These are phyloP conservation scores for Carassius gibelio DNA, from an alignment of 2,113 vertebrate species.

Conservation along the genomic window DNA sequence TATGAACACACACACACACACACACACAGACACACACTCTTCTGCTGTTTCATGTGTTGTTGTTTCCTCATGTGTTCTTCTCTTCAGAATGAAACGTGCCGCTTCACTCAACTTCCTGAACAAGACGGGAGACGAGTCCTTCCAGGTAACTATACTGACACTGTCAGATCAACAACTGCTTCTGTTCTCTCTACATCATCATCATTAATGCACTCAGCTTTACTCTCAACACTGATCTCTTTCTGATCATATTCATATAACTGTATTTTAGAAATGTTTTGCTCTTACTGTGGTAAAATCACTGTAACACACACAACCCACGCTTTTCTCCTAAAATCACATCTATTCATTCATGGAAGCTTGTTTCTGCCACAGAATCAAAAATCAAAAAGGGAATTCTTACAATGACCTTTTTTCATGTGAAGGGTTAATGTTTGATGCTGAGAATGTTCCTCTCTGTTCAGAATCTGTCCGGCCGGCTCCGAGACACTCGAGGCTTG, in stretches of 20 bases:
- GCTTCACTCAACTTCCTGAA: conserved; percentile 82
- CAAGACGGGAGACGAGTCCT: conserved; percentile 75
- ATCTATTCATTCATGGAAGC: neutral
- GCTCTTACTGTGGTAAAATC: neutral
- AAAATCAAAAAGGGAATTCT: too few relatives aligned
- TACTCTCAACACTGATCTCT: too few relatives aligned
- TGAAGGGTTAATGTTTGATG: neutral
- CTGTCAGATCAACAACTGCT: too few relatives aligned
- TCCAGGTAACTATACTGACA: conserved; percentile 78
- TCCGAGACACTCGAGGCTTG: conserved; percentile 71
- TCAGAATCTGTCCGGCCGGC: conserved; percentile 62
- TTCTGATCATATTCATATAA: too few relatives aligned
- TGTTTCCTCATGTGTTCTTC: neutral
- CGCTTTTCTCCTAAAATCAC: too few relatives aligned
- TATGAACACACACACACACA: too few relatives aligned
- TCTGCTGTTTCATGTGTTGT: neutral
- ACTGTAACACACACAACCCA: neutral
- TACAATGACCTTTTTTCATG: too few relatives aligned
- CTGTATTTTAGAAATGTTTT: too few relatives aligned
- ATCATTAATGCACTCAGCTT: too few relatives aligned
- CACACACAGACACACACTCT: too few relatives aligned
- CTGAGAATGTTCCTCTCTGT: neutral
- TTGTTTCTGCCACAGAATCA: too few relatives aligned
- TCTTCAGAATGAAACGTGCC: conserved; percentile 90
- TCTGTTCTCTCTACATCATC: too few relatives aligned